Percentiles rank a stretch among this genome's conserved stretches.
Evolutionary conservation across 35 echinoderm and acorn worm genomes (phyloP).

Genomic region (Ophiothrix spiculata): DNA sequence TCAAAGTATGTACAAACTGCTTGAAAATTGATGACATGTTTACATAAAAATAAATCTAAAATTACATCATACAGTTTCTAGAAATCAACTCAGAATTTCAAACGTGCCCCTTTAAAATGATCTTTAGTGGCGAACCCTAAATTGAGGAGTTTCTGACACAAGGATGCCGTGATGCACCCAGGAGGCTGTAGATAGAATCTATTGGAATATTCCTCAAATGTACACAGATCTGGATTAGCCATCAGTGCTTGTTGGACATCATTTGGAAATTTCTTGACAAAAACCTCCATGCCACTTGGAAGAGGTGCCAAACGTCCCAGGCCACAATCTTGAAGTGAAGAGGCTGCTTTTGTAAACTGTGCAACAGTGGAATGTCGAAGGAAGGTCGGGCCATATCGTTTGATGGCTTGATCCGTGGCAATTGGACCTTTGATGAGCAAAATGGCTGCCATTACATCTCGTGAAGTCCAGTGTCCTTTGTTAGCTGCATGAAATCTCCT

Average conservation of each 20-base stretch:
- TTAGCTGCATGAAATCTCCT: neutral
- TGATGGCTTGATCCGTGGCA: neutral
- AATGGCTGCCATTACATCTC: constrained; percentile 7
- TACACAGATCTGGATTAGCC: neutral
- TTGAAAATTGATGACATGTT: no score
- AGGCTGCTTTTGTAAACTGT: neutral
- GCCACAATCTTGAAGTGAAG: neutral
- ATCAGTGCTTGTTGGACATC: neutral
- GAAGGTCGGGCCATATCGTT: constrained; percentile 2
- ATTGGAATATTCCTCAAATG: neutral
- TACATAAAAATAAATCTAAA: no score
- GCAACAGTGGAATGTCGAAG: neutral
- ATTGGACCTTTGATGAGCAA: neutral
- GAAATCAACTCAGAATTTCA: no score
- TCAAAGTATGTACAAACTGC: no score
- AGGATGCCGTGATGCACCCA: neutral
- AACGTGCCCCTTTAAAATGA: neutral
- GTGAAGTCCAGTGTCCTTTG: neutral
- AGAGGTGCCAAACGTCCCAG: neutral
- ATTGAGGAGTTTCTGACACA: neutral
- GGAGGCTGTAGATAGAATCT: neutral
- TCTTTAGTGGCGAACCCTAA: neutral
- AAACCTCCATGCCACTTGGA: neutral
- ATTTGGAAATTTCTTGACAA: neutral
- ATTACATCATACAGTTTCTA: no score